A percentile compares a stretch with the other conserved stretches of the same genome.
phyloP scores from a whole-genome alignment of 1,140 invertebrate species.

The Halictus rubicundus region DNA sequence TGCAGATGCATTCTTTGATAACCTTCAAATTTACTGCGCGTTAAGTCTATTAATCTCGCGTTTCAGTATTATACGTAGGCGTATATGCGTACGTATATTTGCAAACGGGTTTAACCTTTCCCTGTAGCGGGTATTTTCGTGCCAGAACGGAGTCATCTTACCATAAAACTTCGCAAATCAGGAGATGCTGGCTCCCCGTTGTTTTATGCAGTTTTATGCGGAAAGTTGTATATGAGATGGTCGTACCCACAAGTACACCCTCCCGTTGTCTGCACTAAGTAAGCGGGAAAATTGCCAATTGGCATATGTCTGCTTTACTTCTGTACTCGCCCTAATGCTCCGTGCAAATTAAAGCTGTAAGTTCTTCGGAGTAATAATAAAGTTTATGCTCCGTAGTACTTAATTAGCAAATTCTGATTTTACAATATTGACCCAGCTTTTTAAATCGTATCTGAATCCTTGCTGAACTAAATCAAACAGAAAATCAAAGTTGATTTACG shows the following conservation, averaged over 20 bases:
- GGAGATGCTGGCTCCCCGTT: slow-evolving; percentile 6
- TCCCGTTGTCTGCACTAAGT: not conserved
- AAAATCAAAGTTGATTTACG: too few species aligned
- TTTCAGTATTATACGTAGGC: not conserved
- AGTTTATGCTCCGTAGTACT: not conserved
- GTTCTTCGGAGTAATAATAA: too few species aligned
- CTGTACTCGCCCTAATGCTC: not conserved
- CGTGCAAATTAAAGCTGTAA: slow-evolving; percentile 14
- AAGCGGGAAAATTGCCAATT: slow-evolving; percentile 46
- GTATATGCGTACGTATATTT: not conserved
- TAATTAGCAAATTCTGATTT: not conserved
- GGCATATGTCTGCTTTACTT: slow-evolving; percentile 40
- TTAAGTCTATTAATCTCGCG: not conserved
- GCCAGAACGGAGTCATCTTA: slow-evolving; percentile 19
- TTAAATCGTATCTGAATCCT: too few species aligned
- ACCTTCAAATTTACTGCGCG: not conserved
- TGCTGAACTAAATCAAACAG: too few species aligned
- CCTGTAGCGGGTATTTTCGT: slow-evolving; percentile 9
- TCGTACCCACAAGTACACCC: slow-evolving; percentile 8
- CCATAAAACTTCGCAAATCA: slow-evolving; percentile 44
- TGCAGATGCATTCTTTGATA: not conserved
- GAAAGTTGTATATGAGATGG: slow-evolving; percentile 20
- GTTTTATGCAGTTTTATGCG: slow-evolving; percentile 44
- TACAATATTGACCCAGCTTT: too few species aligned
- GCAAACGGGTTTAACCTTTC: slow-evolving; percentile 25